These are phyloP conservation scores for Orthosia gracilis DNA, from an alignment of 2,888 invertebrate species.

Conservation along the genomic window DNA sequence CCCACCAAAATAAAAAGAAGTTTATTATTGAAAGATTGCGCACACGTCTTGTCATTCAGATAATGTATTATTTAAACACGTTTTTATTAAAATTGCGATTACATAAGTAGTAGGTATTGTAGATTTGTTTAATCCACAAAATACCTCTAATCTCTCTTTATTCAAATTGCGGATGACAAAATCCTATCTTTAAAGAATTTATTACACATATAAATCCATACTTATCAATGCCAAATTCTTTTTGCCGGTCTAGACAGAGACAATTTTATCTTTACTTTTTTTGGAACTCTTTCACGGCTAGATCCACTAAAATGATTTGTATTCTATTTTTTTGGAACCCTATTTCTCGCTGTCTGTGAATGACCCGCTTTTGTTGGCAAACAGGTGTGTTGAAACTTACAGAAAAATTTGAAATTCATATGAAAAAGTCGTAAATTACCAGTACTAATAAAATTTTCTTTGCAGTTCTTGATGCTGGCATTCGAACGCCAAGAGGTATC, in stretches of 20 bases:
- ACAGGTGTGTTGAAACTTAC: not conserved
- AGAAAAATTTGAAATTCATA: not conserved
- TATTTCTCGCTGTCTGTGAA: not conserved
- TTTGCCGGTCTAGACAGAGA: not conserved
- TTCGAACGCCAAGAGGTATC: slow-evolving; percentile 78
- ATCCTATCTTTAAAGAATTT: not conserved
- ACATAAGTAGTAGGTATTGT: not conserved
- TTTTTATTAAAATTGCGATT: not conserved
- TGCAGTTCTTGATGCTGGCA: slow-evolving; percentile 79
- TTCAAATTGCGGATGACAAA: not conserved
- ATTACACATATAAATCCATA: not conserved
- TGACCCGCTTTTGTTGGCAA: not conserved
- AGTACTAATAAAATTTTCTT: slow-evolving; percentile 19
- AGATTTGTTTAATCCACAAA: not conserved
- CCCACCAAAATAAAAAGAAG: too few species aligned
- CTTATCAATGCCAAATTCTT: not conserved
- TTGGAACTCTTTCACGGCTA: not conserved
- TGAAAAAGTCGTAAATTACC: accelerated
- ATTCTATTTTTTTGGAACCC: not conserved
- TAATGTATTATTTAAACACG: not conserved
- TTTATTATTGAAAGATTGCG: too few species aligned
- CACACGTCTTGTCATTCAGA: not conserved
- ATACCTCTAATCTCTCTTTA: not conserved
- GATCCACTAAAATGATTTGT: not conserved
- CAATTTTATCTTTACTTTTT: not conserved